Evolutionary conservation across 2,113 vertebrate genomes (phyloP), one percentile per base, ranked within the genome.

Genomic region (Anas platyrhynchos): DNA sequence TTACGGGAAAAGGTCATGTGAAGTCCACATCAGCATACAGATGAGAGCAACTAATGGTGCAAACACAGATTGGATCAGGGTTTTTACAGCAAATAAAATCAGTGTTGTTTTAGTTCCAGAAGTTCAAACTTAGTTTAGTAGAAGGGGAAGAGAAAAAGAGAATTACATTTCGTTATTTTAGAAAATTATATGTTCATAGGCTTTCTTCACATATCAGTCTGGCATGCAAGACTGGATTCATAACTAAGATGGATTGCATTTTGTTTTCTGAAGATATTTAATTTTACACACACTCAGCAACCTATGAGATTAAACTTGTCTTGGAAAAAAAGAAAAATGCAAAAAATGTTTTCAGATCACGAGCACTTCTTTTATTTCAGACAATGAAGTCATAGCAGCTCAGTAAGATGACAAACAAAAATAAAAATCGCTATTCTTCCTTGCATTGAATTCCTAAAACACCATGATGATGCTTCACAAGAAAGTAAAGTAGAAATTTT

Each of bases 341-440:
- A 69, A 59, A 81, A 82, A 3, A 16, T 21, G 15, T 29, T 50
- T 86, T 80, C 66, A 48, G 59, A 85, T 48, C 34, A 78, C 50
- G 78, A 88, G 9, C 0, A 6, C 31, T 89, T 61, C 43, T 68
- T 76, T 63, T 72, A 34, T 81, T 93, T 88, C 76, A 54, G 65
- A 50, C 25, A 11, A 61, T 58, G n/a, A 80, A 91, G 59, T 80
- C 72, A 79, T 11, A 62, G 59, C 5, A 83, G 69, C 44, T 65
- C 61, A 32, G 43, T 9, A 62, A 93, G 63, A 71, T 80, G 46
- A 54, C 48, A 86, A 94, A 86, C 26, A 38, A 81, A 91, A 34
- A 34, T 32, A 94, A 83, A 84, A 88, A 54, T 86, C 3, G 1
- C 65, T 50, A 11, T 36, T 93, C 86, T 88, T 44, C 34, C 34